These are phyloP conservation scores for Trachymyrmex cornetzi DNA, from an alignment of 1,140 invertebrate genomes.

Conservation along the genomic window DNA sequence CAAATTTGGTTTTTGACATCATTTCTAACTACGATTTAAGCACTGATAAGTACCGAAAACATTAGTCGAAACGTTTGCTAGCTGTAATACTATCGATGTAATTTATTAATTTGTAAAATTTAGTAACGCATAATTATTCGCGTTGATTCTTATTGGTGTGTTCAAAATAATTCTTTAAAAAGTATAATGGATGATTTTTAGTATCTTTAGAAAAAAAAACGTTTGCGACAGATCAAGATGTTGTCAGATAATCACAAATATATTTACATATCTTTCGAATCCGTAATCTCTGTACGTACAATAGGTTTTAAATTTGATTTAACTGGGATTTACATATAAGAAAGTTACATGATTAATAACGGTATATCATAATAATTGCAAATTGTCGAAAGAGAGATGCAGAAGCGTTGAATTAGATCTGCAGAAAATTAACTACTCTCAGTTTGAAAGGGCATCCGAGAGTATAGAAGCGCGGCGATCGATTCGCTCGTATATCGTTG, in stretches of 20 bases:
- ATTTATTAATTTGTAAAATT: too few species aligned
- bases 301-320: not conserved
- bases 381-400: constrained; percentile 39
- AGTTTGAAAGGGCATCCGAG: constrained; percentile 68
- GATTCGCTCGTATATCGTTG: constrained; percentile 67
- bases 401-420: constrained; percentile 51
- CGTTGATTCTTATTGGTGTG: too few species aligned
- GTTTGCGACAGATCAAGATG: not conserved
- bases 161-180: not conserved
- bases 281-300: not conserved
- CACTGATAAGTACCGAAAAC: too few species aligned
- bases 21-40: too few species aligned
- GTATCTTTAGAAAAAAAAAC: not conserved
- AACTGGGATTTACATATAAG: constrained; percentile 15
- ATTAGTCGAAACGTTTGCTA: too few species aligned
- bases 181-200: not conserved
- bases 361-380: not conserved
- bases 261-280: not conserved
- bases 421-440: constrained; percentile 74
- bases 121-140: too few species aligned
- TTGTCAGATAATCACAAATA: not conserved
- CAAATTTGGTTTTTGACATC: too few species aligned
- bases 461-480: constrained; percentile 63
- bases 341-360: constrained; percentile 21
- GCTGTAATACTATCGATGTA: too few species aligned